Percentiles rank a stretch among this genome's conserved stretches.
phyloP scores from a whole-genome alignment of 2,888 invertebrate species.

The Chloroclysta siterata region DNA sequence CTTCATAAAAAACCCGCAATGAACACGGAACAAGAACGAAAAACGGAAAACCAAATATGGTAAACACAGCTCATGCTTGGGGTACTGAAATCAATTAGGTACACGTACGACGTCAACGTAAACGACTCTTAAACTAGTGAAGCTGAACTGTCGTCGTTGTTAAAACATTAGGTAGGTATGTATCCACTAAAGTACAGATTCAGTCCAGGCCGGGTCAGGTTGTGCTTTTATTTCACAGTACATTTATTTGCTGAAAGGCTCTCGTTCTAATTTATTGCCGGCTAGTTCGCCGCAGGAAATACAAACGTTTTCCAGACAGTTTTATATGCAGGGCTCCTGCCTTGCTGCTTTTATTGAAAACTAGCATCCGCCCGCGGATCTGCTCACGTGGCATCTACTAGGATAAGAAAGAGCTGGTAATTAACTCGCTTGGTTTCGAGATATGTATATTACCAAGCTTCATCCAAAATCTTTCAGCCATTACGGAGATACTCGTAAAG shows the following conservation, averaged over 20 bases:
- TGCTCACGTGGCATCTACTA: too few species aligned
- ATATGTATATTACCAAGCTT: too few species aligned
- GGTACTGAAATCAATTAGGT: constrained; percentile 9
- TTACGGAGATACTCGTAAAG: too few species aligned
- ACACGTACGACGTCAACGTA: constrained; percentile 2
- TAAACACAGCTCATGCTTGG: too few species aligned
- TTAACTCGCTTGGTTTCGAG: too few species aligned
- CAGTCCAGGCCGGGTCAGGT: constrained; percentile 22
- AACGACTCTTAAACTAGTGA: constrained; percentile 12
- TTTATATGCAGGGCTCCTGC: constrained; percentile 31
- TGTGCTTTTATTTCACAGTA: constrained; percentile 50
- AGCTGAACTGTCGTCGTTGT: constrained; percentile 7
- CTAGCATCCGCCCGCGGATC: too few species aligned
- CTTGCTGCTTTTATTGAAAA: constrained; percentile 17
- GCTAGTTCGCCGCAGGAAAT: constrained; percentile 42
- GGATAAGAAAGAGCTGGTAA: too few species aligned
- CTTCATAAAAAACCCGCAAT: too few species aligned
- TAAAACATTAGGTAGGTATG: constrained; percentile 12
- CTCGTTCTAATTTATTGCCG: constrained; percentile 51
- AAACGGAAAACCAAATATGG: too few species aligned
- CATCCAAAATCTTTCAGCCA: too few species aligned
- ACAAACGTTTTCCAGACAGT: constrained; percentile 32
- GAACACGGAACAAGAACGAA: too few species aligned
- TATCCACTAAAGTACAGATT: constrained; percentile 28
- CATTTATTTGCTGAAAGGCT: constrained; percentile 53